Percentiles rank a stretch among this genome's conserved stretches.
phyloP scores from a whole-genome alignment of 2,888 invertebrate genomes.

The Limnephilus lunatus region DNA sequence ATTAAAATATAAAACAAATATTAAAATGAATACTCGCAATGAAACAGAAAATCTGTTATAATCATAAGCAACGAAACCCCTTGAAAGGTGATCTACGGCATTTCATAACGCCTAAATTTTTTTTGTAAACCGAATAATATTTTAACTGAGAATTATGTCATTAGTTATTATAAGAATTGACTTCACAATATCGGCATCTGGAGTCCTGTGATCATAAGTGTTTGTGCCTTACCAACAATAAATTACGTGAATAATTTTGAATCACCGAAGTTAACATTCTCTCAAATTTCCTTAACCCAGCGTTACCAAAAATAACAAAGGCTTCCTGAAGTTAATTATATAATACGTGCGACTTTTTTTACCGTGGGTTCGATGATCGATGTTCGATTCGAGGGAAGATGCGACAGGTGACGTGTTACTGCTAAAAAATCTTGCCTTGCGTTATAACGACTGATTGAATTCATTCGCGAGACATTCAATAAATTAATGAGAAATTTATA shows the following conservation, averaged over 20 bases:
- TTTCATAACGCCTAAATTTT: too few relatives aligned
- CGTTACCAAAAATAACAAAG: not conserved
- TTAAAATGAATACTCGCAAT: not conserved
- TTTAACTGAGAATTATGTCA: not conserved
- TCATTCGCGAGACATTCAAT: not conserved
- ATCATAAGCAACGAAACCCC: too few relatives aligned
- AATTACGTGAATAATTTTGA: too few relatives aligned
- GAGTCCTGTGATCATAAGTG: not conserved
- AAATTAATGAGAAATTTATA: slow-evolving; percentile 2
- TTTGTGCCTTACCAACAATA: too few relatives aligned
- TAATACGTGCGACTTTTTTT: not conserved
- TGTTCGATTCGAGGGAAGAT: not conserved
- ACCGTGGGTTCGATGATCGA: not conserved
- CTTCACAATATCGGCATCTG: not conserved
- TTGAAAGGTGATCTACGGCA: too few relatives aligned
- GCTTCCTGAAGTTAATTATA: not conserved
- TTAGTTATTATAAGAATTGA: not conserved
- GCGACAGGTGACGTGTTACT: not conserved
- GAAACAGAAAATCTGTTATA: too few relatives aligned
- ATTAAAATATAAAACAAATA: not conserved
- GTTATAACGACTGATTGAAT: not conserved
- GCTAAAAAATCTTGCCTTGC: not conserved
- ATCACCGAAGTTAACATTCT: too few relatives aligned
- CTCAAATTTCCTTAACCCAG: too few relatives aligned
- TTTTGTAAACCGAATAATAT: not conserved